A percentile compares a stretch with the other conserved stretches of the same genome.
Evolutionary conservation across 2,797 vertebrate genomes (phyloP).

Genomic region (Pipistrellus nathusii): DNA sequence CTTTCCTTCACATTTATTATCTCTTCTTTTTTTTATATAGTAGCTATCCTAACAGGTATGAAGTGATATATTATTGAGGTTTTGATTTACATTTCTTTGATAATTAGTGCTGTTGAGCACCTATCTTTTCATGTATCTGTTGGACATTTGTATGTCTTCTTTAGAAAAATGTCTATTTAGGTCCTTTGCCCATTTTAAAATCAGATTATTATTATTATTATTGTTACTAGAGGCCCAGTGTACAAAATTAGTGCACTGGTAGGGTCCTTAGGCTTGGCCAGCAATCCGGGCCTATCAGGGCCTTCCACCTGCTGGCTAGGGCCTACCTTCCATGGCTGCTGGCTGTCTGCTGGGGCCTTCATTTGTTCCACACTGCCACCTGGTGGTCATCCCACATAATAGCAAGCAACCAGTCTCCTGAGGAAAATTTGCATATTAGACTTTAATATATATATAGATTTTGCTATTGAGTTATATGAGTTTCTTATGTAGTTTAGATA

Average conservation of each 20-base stretch:
- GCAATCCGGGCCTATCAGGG: too few relatives aligned
- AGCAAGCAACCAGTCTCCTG: too few relatives aligned
- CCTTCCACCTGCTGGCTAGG: too few relatives aligned
- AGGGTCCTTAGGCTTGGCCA: too few relatives aligned
- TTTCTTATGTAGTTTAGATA: not conserved
- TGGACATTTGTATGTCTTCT: not conserved
- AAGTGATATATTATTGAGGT: not conserved
- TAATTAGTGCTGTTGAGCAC: not conserved
- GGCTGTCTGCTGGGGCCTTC: too few relatives aligned
- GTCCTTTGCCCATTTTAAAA: not conserved
- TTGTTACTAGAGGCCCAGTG: not conserved
- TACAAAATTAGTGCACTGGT: too few relatives aligned
- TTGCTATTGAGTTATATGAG: not conserved
- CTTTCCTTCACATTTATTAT: not conserved
- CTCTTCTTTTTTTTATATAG: not conserved
- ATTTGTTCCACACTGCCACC: too few relatives aligned
- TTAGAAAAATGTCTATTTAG: not conserved
- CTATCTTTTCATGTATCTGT: not conserved
- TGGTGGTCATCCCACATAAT: too few relatives aligned
- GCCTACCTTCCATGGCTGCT: too few relatives aligned
- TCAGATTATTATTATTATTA: not conserved
- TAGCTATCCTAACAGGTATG: not conserved
- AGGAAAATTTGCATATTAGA: too few relatives aligned
- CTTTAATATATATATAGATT: not conserved
- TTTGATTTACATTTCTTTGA: not conserved